Evolutionary conservation across 2,888 invertebrate species (phyloP).

Genomic region (Diadegma fenestrale): DNA sequence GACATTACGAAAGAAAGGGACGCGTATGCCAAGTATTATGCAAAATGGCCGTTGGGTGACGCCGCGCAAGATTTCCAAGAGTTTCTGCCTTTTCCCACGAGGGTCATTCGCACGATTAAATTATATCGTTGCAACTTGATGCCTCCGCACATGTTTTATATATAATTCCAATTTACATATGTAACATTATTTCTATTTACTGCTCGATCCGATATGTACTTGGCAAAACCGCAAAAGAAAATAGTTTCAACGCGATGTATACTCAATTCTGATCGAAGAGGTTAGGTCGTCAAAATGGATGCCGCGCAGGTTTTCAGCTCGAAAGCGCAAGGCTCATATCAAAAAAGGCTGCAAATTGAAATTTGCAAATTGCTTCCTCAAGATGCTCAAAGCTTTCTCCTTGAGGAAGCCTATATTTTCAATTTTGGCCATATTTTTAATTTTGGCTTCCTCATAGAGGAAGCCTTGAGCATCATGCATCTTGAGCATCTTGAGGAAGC

Average conservation of each 20-base stretch:
- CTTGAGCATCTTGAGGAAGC: too few relatives aligned
- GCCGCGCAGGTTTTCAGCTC: too few relatives aligned
- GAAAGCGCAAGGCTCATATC: too few relatives aligned
- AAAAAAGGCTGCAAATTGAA: too few relatives aligned
- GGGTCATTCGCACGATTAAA: slow-evolving; percentile 63
- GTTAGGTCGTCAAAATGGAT: too few relatives aligned
- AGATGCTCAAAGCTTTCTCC: too few relatives aligned
- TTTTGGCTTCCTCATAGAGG: too few relatives aligned
- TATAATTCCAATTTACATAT: slow-evolving; percentile 24
- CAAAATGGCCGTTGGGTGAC: slow-evolving; percentile 52
- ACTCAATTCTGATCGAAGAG: too few relatives aligned
- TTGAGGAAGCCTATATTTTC: too few relatives aligned
- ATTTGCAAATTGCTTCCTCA: too few relatives aligned
- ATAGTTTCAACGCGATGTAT: slow-evolving; percentile 13
- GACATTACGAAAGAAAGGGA: slow-evolving; percentile 55
- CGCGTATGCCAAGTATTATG: slow-evolving; percentile 10
- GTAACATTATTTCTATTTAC: slow-evolving; percentile 33
- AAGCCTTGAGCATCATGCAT: too few relatives aligned
- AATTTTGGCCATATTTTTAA: too few relatives aligned
- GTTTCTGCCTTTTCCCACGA: slow-evolving; percentile 65
- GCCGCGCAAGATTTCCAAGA: slow-evolving; percentile 22
- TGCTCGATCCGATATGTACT: slow-evolving; percentile 38
- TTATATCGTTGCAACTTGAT: slow-evolving; percentile 24
- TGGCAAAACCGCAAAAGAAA: slow-evolving; percentile 30
- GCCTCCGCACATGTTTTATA: slow-evolving; percentile 12